These are phyloP conservation scores for Druon quercuslanigerum DNA, from an alignment of 1,140 invertebrate genomes.

Conservation along the genomic window DNA sequence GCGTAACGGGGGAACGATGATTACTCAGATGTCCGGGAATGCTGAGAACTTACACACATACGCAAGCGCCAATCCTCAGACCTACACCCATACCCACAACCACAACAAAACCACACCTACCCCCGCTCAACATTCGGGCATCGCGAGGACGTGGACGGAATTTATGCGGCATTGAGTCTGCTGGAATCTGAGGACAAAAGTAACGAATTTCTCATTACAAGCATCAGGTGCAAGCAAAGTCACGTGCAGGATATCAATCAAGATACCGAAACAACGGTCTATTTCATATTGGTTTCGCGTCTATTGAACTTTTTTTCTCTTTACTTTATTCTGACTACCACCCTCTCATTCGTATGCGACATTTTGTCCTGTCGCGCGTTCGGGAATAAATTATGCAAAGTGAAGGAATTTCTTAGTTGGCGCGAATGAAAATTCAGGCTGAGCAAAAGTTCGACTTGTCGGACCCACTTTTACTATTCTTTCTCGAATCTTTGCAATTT, in stretches of 20 bases:
- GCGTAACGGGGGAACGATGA: constrained; percentile 8
- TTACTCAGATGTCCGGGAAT: constrained; percentile 13
- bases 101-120: too few relatives aligned
- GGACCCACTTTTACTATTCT: neutral
- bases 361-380: constrained; percentile 18
- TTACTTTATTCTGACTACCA: neutral
- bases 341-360: constrained; percentile 22
- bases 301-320: neutral
- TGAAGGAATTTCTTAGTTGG: constrained; percentile 5
- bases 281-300: neutral
- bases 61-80: neutral
- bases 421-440: constrained; percentile 14
- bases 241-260: constrained; percentile 52
- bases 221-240: constrained; percentile 33
- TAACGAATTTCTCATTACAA: constrained; percentile 41
- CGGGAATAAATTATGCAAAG: constrained; percentile 28
- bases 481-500: neutral
- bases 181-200: constrained; percentile 25
- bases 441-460: constrained; percentile 15
- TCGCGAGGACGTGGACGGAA: constrained; percentile 37
- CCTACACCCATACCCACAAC: neutral
- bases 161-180: constrained; percentile 21
- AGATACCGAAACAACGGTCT: neutral
- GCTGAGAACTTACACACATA: constrained; percentile 1
- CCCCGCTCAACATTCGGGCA: neutral